These are phyloP conservation scores for Nannobrachium achirus DNA, from an alignment of 2,113 vertebrate genomes.

Conservation along the genomic window DNA sequence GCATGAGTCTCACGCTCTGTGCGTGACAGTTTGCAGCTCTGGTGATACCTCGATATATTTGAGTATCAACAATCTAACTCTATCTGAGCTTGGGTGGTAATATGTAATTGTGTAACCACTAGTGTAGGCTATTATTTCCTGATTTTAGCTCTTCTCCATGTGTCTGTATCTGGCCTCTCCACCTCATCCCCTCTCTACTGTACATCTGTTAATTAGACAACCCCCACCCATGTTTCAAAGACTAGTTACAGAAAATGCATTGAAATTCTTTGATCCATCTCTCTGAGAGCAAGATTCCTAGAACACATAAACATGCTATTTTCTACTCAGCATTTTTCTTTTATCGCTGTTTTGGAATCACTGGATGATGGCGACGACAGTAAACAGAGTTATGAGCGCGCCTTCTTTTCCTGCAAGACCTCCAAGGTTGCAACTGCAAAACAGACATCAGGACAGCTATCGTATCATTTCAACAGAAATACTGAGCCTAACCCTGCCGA, in stretches of 20 bases:
- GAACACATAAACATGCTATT: constrained; percentile 33
- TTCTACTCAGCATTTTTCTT: not conserved
- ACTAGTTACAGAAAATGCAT: constrained; percentile 36
- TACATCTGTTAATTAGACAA: constrained; percentile 32
- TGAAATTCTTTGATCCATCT: constrained; percentile 46
- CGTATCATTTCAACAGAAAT: constrained; percentile 51
- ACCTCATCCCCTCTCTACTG: constrained; percentile 21
- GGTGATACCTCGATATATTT: too few species aligned
- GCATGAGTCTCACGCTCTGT: too few species aligned
- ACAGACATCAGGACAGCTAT: constrained; percentile 50
- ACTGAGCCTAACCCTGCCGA: constrained; percentile 33
- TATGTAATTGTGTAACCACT: too few species aligned
- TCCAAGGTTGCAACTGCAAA: constrained; percentile 41
- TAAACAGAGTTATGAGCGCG: constrained; percentile 20
- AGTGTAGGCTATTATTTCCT: too few species aligned
- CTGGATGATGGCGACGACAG: constrained; percentile 19
- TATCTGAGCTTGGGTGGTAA: too few species aligned
- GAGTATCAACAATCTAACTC: too few species aligned
- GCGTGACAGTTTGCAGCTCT: too few species aligned
- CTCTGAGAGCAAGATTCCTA: constrained; percentile 36
- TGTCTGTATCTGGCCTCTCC: constrained; percentile 26
- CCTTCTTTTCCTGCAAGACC: constrained; percentile 19
- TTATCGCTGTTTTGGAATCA: constrained; percentile 4
- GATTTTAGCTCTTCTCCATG: constrained; percentile 13
- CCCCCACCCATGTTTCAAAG: constrained; percentile 57